Conservation (phyloP, 1,140 invertebrate species). For the Brachionus angularis region DNA sequence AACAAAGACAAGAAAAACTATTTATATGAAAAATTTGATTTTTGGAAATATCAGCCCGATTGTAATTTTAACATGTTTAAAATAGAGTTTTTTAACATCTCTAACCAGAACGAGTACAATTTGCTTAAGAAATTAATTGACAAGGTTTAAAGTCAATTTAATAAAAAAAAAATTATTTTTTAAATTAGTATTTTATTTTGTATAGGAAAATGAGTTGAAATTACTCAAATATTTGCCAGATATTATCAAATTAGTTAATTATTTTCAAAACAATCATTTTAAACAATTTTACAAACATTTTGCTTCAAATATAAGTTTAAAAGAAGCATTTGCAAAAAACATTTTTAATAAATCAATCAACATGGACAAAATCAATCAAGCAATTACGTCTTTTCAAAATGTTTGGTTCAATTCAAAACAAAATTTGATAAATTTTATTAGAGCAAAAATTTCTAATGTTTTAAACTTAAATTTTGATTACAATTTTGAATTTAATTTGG, state of each 20-base stretch:
- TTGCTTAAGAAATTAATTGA: neutral
- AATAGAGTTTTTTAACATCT: neutral
- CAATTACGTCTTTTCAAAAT: neutral
- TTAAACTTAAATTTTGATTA: neutral
- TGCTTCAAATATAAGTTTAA: neutral
- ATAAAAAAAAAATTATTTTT: neutral
- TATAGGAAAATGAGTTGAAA: conserved; percentile 1
- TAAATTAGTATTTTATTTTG: neutral
- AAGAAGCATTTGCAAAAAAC: neutral
- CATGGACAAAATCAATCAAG: neutral
- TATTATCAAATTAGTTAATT: conserved; percentile 17
- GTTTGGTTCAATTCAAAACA: conserved; percentile 36
- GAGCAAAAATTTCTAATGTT: neutral
- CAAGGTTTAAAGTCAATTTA: neutral
- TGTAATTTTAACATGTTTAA: conserved; percentile 25
- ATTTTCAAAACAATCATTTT: neutral
- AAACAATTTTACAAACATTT: neutral
- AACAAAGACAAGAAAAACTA: neutral
- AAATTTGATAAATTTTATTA: neutral
- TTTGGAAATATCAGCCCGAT: conserved; percentile 33
- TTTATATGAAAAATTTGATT: conserved; percentile 2
- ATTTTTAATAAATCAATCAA: neutral
- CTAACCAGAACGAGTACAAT: neutral
- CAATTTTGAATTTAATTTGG: conserved; percentile 13
- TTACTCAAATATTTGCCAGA: neutral